Conservation (phyloP, 2,888 invertebrate genomes). For the Scrobipalpa atriplicella region DNA sequence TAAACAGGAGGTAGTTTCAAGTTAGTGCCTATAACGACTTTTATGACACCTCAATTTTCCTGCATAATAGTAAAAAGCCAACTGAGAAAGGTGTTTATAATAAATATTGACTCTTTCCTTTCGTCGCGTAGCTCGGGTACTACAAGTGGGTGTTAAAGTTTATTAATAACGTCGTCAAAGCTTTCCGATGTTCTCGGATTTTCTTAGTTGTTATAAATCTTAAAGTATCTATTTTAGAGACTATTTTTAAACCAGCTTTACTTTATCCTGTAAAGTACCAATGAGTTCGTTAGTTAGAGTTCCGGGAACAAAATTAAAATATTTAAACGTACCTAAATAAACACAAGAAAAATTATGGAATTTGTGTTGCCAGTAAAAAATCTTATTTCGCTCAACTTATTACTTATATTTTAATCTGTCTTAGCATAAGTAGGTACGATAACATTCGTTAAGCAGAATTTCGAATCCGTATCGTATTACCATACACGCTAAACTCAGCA, state of each 20-base stretch:
- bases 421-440: too few species aligned
- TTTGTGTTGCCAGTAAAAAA: too few species aligned
- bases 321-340: too few species aligned
- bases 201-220: background rate
- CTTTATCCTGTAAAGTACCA: background rate
- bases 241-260: background rate
- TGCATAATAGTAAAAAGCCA: constrained; percentile 17
- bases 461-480: background rate
- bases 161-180: constrained; percentile 9
- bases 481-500: background rate
- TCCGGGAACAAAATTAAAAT: too few species aligned
- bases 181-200: background rate
- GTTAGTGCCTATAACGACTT: constrained; percentile 20
- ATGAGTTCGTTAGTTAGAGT: background rate
- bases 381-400: too few species aligned
- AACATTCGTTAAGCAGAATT: background rate
- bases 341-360: too few species aligned
- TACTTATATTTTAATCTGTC: too few species aligned
- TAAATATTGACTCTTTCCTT: background rate
- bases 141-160: background rate
- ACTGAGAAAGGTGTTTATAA: background rate
- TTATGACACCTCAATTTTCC: constrained; percentile 18
- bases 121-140: background rate
- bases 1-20: constrained; percentile 19
- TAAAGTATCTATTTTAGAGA: background rate